phyloP scores from a whole-genome alignment of 2,113 vertebrate genomes.

The Nesogale talazaci region DNA sequence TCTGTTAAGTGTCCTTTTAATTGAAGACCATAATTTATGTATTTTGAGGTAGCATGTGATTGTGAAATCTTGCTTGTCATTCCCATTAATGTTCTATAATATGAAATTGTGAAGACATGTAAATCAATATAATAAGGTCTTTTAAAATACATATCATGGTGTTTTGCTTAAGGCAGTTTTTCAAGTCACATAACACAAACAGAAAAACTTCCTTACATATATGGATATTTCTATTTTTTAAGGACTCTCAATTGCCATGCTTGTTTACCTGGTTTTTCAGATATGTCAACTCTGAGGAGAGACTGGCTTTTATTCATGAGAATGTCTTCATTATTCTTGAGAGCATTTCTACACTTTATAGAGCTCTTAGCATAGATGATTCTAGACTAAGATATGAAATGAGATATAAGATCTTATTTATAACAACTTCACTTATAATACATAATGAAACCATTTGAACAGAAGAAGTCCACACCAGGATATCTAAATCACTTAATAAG shows the following conservation, averaged over 20 bases:
- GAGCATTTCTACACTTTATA: background rate
- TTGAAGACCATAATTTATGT: slow-evolving; percentile 9
- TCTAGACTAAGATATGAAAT: slow-evolving; percentile 16
- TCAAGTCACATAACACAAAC: background rate
- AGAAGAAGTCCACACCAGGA: slow-evolving; percentile 13
- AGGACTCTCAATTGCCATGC: background rate
- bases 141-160: background rate
- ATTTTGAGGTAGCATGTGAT: background rate
- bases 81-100: background rate
- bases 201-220: background rate
- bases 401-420: background rate
- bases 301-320: background rate
- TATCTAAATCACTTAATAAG: slow-evolving; percentile 57
- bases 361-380: background rate
- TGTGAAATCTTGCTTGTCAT: background rate
- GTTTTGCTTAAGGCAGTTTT: background rate
- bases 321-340: background rate
- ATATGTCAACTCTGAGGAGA: background rate
- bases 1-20: background rate
- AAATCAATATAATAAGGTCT: background rate
- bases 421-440: slow-evolving; percentile 31
- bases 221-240: background rate
- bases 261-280: slow-evolving; percentile 16
- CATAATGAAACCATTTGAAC: slow-evolving; percentile 28
- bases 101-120: slow-evolving; percentile 47